A percentile compares a stretch with the other conserved stretches of the same genome.
Conservation (phyloP, 2,113 vertebrate species). For the Reinhardtius hippoglossoides region DNA sequence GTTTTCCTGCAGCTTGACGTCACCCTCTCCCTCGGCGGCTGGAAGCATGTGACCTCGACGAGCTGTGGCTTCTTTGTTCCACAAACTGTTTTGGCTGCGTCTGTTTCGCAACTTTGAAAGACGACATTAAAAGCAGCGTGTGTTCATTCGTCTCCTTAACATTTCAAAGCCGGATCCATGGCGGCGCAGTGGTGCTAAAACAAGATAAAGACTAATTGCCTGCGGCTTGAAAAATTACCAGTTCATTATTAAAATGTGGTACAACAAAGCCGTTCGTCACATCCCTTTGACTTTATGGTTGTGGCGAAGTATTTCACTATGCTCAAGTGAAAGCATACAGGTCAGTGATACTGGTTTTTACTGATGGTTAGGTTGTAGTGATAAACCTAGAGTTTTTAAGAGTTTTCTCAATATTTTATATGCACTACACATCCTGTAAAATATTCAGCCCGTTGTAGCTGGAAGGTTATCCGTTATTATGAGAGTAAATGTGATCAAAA, state of each 20-base stretch:
- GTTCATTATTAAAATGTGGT: neutral
- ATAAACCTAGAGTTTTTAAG: too few relatives aligned
- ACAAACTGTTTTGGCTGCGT: constrained; percentile 19
- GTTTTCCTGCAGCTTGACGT: neutral
- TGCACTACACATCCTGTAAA: too few relatives aligned
- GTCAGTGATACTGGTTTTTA: too few relatives aligned
- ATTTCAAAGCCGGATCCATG: constrained; percentile 7
- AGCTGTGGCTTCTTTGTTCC: constrained; percentile 21
- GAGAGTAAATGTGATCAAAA: too few relatives aligned
- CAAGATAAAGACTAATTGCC: constrained; percentile 5
- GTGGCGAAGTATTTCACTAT: neutral
- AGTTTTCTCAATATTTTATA: too few relatives aligned
- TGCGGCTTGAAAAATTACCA: neutral
- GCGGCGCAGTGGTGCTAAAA: neutral
- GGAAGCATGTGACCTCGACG: constrained; percentile 15
- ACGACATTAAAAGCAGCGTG: neutral
- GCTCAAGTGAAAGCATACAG: too few relatives aligned
- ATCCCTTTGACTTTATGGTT: neutral
- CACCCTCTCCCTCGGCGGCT: constrained; percentile 9
- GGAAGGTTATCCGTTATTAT: too few relatives aligned
- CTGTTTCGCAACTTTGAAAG: constrained; percentile 17
- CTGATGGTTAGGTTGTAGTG: neutral
- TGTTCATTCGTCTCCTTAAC: neutral
- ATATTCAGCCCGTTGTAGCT: too few relatives aligned
- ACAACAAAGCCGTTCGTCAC: neutral